Base-by-base conservation (phyloP, 2,797 vertebrate species). In the Diplodus sargus region DNA sequence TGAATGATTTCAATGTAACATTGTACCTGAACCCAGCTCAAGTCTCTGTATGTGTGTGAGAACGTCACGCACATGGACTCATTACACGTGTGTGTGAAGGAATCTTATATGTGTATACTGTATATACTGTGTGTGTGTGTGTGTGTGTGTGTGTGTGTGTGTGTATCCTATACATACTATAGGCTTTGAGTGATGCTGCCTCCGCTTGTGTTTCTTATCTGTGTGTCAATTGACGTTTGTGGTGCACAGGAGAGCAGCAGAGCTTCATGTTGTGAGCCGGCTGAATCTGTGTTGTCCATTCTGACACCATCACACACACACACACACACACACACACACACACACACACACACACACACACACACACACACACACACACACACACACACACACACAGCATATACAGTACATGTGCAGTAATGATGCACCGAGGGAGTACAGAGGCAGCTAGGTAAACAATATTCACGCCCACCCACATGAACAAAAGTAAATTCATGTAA, bases 361-460 rank as follows among this genome's bases (percentile, higher is more conserved):
- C 4, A 34, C 30, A 34, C 4, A 34, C 30, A 34, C 30, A 34
- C 30, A 34, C 30, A 34, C 30, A 6, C 5, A 34, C 7, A 34
- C 7, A 34, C 7, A 34, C 7, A 34, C 30, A 34, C 8, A 9
- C 34, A 39, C 34, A 39, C 34, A 39, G 42, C 23, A 20, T 62
- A 70, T 63, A 39, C 39, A 39, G 39, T 39, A 58, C 65, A 28
- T 80, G 71, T 71, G 56, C 66, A 77, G 66, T 90, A 92, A 90
- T 88, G 84, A 90, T 89, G 85, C 75, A 58, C 81, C 81, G 1
- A 9, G 83, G 87, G 89, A 90, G 66, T 53, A 67, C 54, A 62
- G 64, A 72, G n/a, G 75, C 79, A 73, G 77, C 81, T 34, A 63
- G 39, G 57, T 81, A 82, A 90, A 88, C 76, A 86, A 59, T 77